Percentiles rank a stretch among this genome's conserved stretches.
Evolutionary conservation across 92 coral and sea anemone genomes (phyloP).

Genomic region (Palythoa grandis): DNA sequence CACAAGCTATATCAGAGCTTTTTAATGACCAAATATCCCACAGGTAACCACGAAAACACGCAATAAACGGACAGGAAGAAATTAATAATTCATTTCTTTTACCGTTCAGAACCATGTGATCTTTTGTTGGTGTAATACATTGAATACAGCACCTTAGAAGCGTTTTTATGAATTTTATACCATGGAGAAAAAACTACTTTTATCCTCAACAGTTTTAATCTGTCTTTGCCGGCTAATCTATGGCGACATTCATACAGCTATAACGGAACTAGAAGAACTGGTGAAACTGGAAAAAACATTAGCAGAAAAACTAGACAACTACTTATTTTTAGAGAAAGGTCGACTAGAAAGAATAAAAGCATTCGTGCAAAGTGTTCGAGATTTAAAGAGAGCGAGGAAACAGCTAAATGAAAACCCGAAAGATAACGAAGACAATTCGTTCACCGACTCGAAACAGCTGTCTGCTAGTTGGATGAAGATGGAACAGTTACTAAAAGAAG

Average conservation of each 20-base stretch:
- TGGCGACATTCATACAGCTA: conserved; percentile 65
- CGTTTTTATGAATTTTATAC: not conserved
- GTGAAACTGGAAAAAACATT: conserved; percentile 72
- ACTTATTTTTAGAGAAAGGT: conserved; percentile 54
- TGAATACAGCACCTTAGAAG: not conserved
- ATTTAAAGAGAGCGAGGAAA: conserved; percentile 46
- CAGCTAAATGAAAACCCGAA: conserved; percentile 37
- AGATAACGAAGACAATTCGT: conserved; percentile 63
- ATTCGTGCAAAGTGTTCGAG: conserved; percentile 65
- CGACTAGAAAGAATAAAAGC: conserved; percentile 53
- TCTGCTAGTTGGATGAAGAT: conserved; percentile 69
- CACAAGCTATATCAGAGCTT: not conserved
- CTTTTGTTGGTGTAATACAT: conserved; percentile 25
- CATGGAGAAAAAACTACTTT: conserved; percentile 3
- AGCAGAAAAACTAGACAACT: conserved; percentile 67
- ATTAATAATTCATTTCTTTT: conserved; percentile 15
- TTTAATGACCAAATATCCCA: not conserved
- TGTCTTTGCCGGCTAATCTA: not conserved
- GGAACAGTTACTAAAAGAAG: conserved; percentile 39
- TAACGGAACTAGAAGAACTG: conserved; percentile 74
- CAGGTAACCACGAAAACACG: not conserved
- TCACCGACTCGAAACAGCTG: conserved; percentile 65
- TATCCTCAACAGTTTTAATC: not conserved
- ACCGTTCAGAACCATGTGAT: not conserved
- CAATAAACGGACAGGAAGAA: not conserved